Conservation (phyloP, 2,113 vertebrate species). For the Syrmaticus mikado region DNA sequence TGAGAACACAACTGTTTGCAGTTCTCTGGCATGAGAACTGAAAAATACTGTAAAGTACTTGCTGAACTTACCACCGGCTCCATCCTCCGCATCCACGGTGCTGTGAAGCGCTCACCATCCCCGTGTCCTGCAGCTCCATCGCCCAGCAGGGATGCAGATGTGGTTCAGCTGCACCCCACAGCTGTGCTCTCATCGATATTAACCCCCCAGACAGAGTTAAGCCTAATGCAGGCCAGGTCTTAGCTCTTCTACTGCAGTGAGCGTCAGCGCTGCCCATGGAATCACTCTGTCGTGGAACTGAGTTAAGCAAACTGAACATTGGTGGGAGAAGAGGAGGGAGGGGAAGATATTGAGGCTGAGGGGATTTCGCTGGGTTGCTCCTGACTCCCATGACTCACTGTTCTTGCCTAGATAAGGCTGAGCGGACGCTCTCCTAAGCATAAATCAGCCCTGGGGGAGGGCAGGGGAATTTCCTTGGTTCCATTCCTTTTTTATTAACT, state of each 20-base stretch:
- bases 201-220: background rate
- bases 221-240: background rate
- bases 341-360: background rate
- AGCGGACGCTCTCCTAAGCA: background rate
- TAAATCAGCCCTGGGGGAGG: background rate
- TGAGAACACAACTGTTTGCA: background rate
- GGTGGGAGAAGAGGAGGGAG: background rate
- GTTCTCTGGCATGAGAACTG: background rate
- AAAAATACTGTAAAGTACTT: rapidly evolving
- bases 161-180: background rate
- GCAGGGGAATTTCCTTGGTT: background rate
- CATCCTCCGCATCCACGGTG: rapidly evolving
- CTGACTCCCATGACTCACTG: background rate
- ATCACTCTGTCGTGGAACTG: background rate
- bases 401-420: background rate
- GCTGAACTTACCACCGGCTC: background rate
- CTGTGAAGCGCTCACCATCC: background rate
- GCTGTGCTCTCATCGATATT: rapidly evolving
- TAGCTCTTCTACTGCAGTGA: background rate
- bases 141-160: rapidly evolving
- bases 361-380: background rate
- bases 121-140: background rate
- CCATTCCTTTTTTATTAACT: background rate
- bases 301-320: background rate
- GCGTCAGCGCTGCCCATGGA: rapidly evolving